Evolutionary conservation across 2,797 vertebrate genomes (phyloP).

Genomic region (Siniperca scherzeri): DNA sequence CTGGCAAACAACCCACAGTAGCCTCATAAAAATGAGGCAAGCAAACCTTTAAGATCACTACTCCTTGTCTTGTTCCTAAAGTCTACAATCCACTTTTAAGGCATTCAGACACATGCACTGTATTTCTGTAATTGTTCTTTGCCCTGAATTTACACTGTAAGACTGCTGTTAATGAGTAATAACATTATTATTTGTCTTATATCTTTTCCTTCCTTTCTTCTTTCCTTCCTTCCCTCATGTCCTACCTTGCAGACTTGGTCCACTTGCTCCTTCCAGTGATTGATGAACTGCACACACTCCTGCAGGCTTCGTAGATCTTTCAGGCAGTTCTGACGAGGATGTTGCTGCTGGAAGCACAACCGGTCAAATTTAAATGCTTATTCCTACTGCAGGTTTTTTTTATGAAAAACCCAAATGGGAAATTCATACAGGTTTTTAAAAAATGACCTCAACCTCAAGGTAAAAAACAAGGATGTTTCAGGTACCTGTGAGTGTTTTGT

Average conservation of each 20-base stretch:
- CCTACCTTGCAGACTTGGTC: constrained; percentile 85
- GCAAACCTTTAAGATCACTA: neutral
- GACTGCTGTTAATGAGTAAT: neutral
- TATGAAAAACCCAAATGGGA: neutral
- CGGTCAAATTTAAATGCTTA: neutral
- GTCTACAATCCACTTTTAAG: neutral
- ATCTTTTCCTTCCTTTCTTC: no score
- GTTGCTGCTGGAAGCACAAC: constrained; percentile 51
- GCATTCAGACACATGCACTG: no score
- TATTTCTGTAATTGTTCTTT: neutral
- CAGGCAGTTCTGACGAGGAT: constrained; percentile 73
- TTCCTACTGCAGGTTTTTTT: neutral
- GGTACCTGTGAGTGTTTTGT: constrained; percentile 71
- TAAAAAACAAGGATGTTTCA: neutral
- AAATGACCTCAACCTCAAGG: neutral
- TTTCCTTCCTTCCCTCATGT: neutral
- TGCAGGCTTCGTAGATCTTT: constrained; percentile 84
- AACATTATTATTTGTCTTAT: neutral
- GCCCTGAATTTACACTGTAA: no score
- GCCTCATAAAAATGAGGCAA: neutral
- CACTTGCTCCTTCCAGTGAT: constrained; percentile 86
- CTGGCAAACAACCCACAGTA: neutral
- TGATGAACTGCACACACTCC: constrained; percentile 85
- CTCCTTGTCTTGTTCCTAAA: neutral
- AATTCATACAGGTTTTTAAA: neutral